Base-by-base conservation (phyloP, 2,888 invertebrate genomes). In the Myathropa florea region DNA sequence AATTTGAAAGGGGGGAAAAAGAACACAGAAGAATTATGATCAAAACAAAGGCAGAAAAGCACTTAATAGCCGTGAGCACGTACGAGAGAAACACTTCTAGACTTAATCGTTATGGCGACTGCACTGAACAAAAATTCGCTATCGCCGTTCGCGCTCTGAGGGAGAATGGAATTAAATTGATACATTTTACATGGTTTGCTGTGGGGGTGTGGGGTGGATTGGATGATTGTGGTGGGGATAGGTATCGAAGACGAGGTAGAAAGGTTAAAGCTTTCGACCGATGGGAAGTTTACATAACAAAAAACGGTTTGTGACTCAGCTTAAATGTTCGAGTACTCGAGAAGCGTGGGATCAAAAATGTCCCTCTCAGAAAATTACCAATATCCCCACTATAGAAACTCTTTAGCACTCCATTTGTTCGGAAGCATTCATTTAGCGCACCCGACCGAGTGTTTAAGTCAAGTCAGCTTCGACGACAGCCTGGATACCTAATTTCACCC, bases 81-180 rank as follows among this genome's bases (percentile, higher is more conserved):
- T 36, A 21, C n/a, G 33, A n/a, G n/a, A 46, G 71, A 46, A 65
- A 39, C 55, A 82, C 76, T 82, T 82, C 71, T 71, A 67, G 60
- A 71, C 71, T 65, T 55, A 65, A 82, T 71, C 76, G 82, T 82
- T 67, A 71, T 71, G 60, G 53, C 65, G 71, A 70, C 61, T 77
- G 76, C 76, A 82, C 82, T 82, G 36, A 82, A 67, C 53, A 18
- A 71, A 46, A 46, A 53, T 46, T 55, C n/a, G 53, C 53, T 36
- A 71, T 46, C 12, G 4, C 24, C 14, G 63, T 18, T 60, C 46
- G 46, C 46, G 46, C 46, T 46, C 46, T n/a, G 46, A 18, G 71
- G 26, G 61, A 76, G 65, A 76, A 65, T 59, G 63, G 57, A 81
- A 57, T 75, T 55, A 36, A 73, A 30, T 72, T 39, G 46, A 65